These are phyloP conservation scores for Sciurus niger DNA, from an alignment of 2,113 vertebrate species.

Conservation along the genomic window DNA sequence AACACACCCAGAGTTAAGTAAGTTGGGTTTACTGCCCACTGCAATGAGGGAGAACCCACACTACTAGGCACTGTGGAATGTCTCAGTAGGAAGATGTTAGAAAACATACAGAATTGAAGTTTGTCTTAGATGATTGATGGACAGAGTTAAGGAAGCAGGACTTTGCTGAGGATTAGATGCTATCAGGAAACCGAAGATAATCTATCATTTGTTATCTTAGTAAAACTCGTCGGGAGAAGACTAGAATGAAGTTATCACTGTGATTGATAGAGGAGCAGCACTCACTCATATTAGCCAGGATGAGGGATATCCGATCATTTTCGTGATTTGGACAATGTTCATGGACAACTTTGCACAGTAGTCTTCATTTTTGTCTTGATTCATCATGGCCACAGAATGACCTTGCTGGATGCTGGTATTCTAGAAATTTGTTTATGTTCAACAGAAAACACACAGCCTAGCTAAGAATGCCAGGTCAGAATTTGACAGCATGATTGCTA, in stretches of 20 bases:
- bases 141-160: background rate
- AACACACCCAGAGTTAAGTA: background rate
- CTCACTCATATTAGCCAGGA: background rate
- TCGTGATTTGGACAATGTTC: background rate
- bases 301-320: background rate
- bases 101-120: background rate
- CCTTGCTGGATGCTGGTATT: background rate
- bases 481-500: background rate
- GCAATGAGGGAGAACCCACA: background rate
- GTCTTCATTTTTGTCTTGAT: background rate
- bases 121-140: background rate
- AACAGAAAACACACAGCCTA: background rate
- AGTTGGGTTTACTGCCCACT: background rate
- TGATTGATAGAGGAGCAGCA: background rate
- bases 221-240: constrained; percentile 18
- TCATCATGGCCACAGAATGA: background rate
- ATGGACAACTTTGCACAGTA: background rate
- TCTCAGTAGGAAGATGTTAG: background rate
- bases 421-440: background rate
- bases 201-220: background rate
- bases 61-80: background rate
- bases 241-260: background rate
- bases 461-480: background rate
- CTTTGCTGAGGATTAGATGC: background rate
- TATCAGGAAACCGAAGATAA: constrained; percentile 17